Base-by-base conservation (phyloP, 2,797 vertebrate species). In the Lutra lutra region DNA sequence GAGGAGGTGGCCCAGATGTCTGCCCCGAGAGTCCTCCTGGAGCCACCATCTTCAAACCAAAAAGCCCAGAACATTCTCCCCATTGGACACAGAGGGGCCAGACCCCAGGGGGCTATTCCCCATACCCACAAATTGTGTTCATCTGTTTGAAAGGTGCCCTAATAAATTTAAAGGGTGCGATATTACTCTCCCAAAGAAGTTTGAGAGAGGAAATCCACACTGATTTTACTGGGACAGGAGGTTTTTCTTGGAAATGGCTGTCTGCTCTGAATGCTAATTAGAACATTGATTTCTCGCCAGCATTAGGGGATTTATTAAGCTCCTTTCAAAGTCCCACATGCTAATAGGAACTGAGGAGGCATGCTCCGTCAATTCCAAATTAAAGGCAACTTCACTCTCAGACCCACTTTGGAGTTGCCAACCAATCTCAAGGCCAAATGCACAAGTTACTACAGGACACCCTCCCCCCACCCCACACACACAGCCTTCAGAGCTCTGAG, bases 261-360 rank as follows among this genome's bases (percentile, higher is more conserved):
- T 29, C 84, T 21, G n/a, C 86, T 62, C 46, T 51, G 27, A 89
- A 70, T 25, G 40, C 23, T 77, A 83, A 85, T 64, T 68, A 75
- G 78, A 92, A 68, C 46, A 70, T 5, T 82, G 84, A 94, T 82
- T 64, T 82, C 60, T 60, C 35, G 58, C 84, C 75, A 82, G 86
- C 21, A 13, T 25, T n/a, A 9, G 27, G 32, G 51, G 54, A 60
- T 40, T 29, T 79, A 79, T 84, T 56, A 68, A 62, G 54, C 29
- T 90, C 73, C 80, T 25, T 75, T 66, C 64, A 91, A 77, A 85
- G 77, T 23, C 51, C 32, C 38, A n/a, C 21, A 8, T 32, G 60
- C 32, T 88, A 43, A 72, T n/a, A 32, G 78, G 62, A 91, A 21
- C 83, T 29, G 60, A 88, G 80, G 29, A 88, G n/a, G 2, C 70